phyloP scores from a whole-genome alignment of 2,888 invertebrate species.

The Leptinotarsa haldemani region DNA sequence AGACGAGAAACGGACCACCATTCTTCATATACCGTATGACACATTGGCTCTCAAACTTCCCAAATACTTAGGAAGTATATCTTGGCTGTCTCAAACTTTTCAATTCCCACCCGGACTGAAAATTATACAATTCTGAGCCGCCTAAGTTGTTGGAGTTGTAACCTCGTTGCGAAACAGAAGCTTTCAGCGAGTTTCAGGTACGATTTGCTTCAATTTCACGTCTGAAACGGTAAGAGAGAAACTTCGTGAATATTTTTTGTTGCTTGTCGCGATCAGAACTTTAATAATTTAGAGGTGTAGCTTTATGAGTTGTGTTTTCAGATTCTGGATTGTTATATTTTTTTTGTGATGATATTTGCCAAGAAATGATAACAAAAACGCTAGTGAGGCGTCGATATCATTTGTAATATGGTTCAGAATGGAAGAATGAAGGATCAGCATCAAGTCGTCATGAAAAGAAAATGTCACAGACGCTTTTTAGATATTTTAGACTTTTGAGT shows the following conservation, averaged over 20 bases:
- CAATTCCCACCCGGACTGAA: neutral
- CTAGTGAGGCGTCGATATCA: too few species aligned
- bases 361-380: too few species aligned
- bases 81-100: conserved; percentile 12
- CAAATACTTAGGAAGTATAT: conserved; percentile 3
- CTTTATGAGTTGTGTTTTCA: too few species aligned
- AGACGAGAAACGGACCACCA: neutral
- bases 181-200: conserved; percentile 26
- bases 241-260: conserved; percentile 15
- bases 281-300: too few species aligned
- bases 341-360: too few species aligned
- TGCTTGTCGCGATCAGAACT: too few species aligned
- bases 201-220: conserved; percentile 35
- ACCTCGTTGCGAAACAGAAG: conserved; percentile 17
- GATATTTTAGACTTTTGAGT: too few species aligned
- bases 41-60: conserved; percentile 7
- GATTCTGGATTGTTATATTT: too few species aligned
- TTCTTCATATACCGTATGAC: neutral
- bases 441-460: too few species aligned
- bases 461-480: too few species aligned
- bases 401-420: too few species aligned
- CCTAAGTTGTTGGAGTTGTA: conserved; percentile 25
- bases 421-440: too few species aligned
- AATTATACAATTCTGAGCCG: conserved; percentile 6
- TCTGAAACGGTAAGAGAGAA: conserved; percentile 8